Conservation (phyloP, 2,888 invertebrate genomes). For the Pteria penguin region DNA sequence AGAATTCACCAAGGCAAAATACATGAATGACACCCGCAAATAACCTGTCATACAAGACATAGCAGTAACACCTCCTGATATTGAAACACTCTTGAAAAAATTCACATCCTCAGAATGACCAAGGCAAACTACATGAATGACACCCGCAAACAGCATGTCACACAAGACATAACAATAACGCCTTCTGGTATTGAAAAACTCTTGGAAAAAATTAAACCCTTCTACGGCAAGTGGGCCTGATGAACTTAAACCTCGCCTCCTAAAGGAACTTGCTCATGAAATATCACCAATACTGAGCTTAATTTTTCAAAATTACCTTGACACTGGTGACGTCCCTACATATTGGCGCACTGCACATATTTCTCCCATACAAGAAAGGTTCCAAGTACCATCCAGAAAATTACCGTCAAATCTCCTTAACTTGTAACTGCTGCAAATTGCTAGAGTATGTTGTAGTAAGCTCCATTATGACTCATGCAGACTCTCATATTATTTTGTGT, state of each 20-base stretch:
- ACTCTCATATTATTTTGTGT: slow-evolving; percentile 26
- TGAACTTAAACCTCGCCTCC: not conserved
- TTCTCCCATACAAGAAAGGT: slow-evolving; percentile 18
- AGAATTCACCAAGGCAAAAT: not conserved
- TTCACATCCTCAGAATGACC: not conserved
- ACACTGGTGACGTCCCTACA: slow-evolving; percentile 21
- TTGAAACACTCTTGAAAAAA: too few species aligned
- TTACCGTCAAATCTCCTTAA: slow-evolving; percentile 33
- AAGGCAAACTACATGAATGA: not conserved
- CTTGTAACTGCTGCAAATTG: slow-evolving; percentile 27
- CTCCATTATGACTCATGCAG: slow-evolving; percentile 35
- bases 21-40: not conserved
- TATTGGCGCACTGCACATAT: slow-evolving; percentile 16
- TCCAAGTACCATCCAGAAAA: slow-evolving; percentile 28
- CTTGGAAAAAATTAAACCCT: not conserved
- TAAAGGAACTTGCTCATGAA: slow-evolving; percentile 5
- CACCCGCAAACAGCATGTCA: not conserved
- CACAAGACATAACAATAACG: not conserved
- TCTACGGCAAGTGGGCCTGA: slow-evolving; percentile 5
- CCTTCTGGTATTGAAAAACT: not conserved
- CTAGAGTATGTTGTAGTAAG: slow-evolving; percentile 30
- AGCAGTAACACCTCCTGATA: not conserved
- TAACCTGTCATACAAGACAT: not conserved
- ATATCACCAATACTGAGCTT: not conserved
- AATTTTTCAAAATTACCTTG: not conserved